Evolutionary conservation across 2,113 vertebrate genomes (phyloP).

Genomic region (Mohoua ochrocephala): DNA sequence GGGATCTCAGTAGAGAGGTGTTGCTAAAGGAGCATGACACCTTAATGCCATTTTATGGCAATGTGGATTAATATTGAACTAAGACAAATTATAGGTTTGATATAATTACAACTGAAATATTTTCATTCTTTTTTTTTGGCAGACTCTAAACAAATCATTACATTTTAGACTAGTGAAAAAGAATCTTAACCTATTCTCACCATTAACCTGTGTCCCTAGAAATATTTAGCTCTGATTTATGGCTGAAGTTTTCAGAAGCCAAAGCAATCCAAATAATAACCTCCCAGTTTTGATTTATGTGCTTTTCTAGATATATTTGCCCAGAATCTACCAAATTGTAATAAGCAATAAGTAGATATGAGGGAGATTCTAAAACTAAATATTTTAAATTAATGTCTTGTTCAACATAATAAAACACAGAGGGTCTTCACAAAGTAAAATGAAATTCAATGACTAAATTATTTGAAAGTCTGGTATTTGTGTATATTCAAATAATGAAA

Average conservation of each 20-base stretch:
- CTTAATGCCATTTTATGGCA: background rate
- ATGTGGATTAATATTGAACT: background rate
- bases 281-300: background rate
- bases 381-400: background rate
- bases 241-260: background rate
- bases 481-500: background rate
- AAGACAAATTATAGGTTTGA: background rate
- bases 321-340: background rate
- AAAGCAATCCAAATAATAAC: background rate
- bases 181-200: background rate
- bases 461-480: background rate
- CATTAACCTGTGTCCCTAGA: background rate
- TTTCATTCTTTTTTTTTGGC: background rate
- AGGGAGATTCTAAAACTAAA: background rate
- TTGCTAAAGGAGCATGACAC: background rate
- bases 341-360: background rate
- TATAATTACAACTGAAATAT: background rate
- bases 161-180: background rate
- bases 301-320: background rate
- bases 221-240: background rate
- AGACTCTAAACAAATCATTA: background rate
- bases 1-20: background rate
- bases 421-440: background rate
- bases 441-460: background rate
- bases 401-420: background rate